Conservation (phyloP, 2,888 invertebrate species). For the Drosophila percnosoma region DNA sequence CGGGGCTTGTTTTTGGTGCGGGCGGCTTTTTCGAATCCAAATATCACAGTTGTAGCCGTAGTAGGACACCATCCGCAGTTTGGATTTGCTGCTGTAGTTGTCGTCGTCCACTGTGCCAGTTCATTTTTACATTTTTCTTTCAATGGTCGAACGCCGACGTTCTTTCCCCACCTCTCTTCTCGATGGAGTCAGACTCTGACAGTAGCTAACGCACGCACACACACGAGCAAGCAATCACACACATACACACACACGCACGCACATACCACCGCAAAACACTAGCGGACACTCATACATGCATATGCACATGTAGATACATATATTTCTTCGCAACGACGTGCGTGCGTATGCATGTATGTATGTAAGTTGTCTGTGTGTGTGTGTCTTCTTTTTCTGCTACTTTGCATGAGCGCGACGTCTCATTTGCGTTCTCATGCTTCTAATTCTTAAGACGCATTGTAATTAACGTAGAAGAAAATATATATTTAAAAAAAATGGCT, state of each 20-base stretch:
- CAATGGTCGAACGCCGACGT: constrained; percentile 61
- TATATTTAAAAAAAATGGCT: constrained; percentile 25
- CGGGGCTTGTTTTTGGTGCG: constrained; percentile 49
- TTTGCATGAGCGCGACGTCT: constrained; percentile 60
- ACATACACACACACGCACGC: constrained; percentile 7
- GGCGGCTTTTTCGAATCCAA: constrained; percentile 65
- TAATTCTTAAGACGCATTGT: constrained; percentile 28
- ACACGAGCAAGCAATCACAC: constrained; percentile 14
- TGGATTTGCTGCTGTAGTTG: constrained; percentile 43
- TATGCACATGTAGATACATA: constrained; percentile 67
- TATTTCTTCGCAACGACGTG: constrained; percentile 71
- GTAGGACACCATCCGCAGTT: constrained; percentile 55
- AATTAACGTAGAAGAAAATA: constrained; percentile 14
- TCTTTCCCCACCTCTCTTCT: constrained; percentile 44
- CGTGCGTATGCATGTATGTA: constrained; percentile 63
- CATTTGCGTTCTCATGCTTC: constrained; percentile 38
- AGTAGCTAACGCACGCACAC: constrained; percentile 60
- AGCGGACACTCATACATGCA: constrained; percentile 55
- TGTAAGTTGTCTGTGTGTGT: constrained; percentile 55
- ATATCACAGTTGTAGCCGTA: constrained; percentile 69
- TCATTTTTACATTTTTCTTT: constrained; percentile 67
- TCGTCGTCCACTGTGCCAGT: constrained; percentile 60
- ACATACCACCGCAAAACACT: constrained; percentile 57
- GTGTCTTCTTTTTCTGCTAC: constrained; percentile 72
- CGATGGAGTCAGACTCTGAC: constrained; percentile 51